phyloP scores from a whole-genome alignment of 2,113 vertebrate genomes.

The Hippotragus niger region DNA sequence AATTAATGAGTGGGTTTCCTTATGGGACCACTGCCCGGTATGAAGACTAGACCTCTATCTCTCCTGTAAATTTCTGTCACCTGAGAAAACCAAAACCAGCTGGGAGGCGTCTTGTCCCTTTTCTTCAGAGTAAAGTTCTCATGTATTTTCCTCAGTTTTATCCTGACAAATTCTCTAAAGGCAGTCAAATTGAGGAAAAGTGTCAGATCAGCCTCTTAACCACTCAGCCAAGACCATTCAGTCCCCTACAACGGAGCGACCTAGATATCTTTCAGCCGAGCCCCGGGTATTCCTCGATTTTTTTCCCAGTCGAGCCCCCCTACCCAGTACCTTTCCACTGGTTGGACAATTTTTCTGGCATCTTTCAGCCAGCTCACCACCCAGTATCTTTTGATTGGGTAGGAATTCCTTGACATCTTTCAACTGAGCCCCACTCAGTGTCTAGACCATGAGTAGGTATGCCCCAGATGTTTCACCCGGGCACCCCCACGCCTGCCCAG shows the following conservation, averaged over 20 bases:
- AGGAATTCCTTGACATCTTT: neutral
- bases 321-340: neutral
- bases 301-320: neutral
- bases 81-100: neutral
- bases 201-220: neutral
- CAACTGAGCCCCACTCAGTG: neutral
- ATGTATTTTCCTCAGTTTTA: neutral
- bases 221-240: neutral
- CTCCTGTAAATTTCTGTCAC: neutral
- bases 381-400: neutral
- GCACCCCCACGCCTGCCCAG: accelerated
- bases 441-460: neutral
- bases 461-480: neutral
- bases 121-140: neutral
- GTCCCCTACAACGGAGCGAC: neutral
- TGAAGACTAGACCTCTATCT: neutral
- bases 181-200: neutral
- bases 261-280: neutral
- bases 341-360: neutral
- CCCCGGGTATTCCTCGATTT: accelerated
- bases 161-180: neutral
- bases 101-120: neutral
- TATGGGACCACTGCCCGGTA: neutral
- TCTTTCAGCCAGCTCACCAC: neutral
- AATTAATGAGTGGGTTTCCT: neutral